Base-by-base conservation (phyloP, 2,797 vertebrate genomes). In the Sebastes kiyomatsui region DNA sequence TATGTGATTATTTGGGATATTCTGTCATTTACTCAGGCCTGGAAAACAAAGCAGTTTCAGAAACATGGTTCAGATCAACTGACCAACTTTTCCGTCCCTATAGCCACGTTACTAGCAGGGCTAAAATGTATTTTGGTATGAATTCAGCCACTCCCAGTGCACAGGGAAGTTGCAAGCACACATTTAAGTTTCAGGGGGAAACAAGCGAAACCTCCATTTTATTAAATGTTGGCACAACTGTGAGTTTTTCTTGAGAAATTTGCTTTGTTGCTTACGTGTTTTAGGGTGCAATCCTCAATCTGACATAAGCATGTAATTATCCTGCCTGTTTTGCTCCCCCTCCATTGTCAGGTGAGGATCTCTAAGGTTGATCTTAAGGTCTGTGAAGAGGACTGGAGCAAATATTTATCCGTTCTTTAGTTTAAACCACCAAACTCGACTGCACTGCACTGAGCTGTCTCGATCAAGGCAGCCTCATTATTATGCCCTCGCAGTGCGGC, bases 381-480 rank as follows among this genome's bases (percentile, higher is more conserved):
- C 81, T 77, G 30, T 20, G 32, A 76, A 13, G 25, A 73, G 75
- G 66, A 82, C 68, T 68, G 28, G 42, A 54, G 88, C 77, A 85
- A 70, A 77, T 78, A 79, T 90, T 82, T 80, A 74, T 71, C 72
- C 4, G 13, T 28, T 61, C 30, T 60, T 80, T 46, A 22, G 69
- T 85, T 81, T 56, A 73, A 83, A 83, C 62, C 68, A 7, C 67
- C 66, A 77, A 75, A 82, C 46, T 77, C 62, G 9, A 12, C 80
- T 83, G 72, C 76, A 73, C 64, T 83, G 87, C 87, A 78, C 79
- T 23, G 70, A 77, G 77, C 67, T 32, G 46, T 83, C 74, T 79
- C 2, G 3, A 80, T 82, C 55, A 42, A 72, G 67, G 54, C 71
- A 42, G 85, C 54, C 81, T 88, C 78, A 86, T 91, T 90, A 87